phyloP scores from a whole-genome alignment of 2,113 vertebrate species.

The Odocoileus virginianus region DNA sequence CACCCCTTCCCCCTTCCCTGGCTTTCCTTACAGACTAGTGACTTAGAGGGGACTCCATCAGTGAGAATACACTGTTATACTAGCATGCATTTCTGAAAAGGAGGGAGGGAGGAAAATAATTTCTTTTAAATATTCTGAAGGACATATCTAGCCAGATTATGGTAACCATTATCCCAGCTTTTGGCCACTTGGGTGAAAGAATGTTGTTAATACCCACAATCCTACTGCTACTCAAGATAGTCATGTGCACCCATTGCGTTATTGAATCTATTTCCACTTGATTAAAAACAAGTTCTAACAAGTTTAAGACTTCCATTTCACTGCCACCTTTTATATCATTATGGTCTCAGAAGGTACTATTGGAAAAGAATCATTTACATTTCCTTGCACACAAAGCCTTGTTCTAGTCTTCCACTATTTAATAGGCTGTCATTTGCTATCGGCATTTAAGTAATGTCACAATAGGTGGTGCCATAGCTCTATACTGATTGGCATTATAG shows the following conservation, averaged over 20 bases:
- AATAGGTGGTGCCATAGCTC: conserved; percentile 29
- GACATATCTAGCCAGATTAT: neutral
- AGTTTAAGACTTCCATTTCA: neutral
- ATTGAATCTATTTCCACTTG: neutral
- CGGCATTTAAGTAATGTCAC: conserved; percentile 37
- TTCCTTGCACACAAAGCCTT: neutral
- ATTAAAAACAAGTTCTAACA: neutral
- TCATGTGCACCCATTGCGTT: neutral
- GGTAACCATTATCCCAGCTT: neutral
- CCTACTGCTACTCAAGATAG: neutral
- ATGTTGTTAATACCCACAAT: neutral
- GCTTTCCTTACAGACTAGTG: neutral
- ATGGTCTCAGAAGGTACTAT: neutral
- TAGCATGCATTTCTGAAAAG: neutral
- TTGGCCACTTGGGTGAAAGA: neutral
- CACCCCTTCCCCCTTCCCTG: neutral
- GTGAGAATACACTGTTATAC: neutral
- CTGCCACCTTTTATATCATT: neutral
- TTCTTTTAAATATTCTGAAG: neutral
- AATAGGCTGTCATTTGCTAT: conserved; percentile 22
- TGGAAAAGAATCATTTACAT: conserved; percentile 13
- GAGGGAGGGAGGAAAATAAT: neutral
- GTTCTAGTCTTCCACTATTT: neutral
- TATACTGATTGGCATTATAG: neutral
- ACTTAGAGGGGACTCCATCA: neutral